Conservation (phyloP, 1,140 invertebrate species). For the Saxidomus purpurata region DNA sequence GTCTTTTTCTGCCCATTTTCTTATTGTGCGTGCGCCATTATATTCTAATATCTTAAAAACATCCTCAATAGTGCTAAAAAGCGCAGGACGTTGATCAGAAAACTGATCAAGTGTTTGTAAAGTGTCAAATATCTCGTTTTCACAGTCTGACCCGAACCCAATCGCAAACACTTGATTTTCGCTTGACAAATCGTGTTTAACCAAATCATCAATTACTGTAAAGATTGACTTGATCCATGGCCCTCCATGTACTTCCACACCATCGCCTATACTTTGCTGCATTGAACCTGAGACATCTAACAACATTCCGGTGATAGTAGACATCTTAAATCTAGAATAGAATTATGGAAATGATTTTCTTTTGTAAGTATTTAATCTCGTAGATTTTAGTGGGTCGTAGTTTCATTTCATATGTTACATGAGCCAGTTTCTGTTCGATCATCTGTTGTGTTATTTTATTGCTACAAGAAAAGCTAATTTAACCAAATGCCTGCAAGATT, state of each 20-base stretch:
- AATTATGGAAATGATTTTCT: no score
- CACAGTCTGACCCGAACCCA: background rate
- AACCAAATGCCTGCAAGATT: no score
- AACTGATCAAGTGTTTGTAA: background rate
- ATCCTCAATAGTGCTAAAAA: background rate
- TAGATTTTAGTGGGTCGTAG: no score
- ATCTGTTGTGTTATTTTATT: no score
- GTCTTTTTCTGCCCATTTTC: background rate
- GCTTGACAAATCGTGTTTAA: background rate
- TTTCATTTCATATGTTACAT: no score
- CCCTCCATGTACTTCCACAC: background rate
- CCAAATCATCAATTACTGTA: background rate
- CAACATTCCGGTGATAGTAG: background rate
- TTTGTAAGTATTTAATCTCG: no score
- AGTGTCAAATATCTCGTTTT: constrained; percentile 28
- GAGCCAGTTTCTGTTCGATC: no score
- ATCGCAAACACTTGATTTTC: constrained; percentile 5
- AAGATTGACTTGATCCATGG: background rate
- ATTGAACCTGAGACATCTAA: constrained; percentile 4
- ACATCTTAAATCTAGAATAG: background rate
- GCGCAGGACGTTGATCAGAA: background rate
- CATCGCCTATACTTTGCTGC: background rate
- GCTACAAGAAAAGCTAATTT: no score
- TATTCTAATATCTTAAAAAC: background rate
- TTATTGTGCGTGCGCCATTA: background rate